phyloP scores from a whole-genome alignment of 2,113 vertebrate genomes.

The Platysteira castanea region DNA sequence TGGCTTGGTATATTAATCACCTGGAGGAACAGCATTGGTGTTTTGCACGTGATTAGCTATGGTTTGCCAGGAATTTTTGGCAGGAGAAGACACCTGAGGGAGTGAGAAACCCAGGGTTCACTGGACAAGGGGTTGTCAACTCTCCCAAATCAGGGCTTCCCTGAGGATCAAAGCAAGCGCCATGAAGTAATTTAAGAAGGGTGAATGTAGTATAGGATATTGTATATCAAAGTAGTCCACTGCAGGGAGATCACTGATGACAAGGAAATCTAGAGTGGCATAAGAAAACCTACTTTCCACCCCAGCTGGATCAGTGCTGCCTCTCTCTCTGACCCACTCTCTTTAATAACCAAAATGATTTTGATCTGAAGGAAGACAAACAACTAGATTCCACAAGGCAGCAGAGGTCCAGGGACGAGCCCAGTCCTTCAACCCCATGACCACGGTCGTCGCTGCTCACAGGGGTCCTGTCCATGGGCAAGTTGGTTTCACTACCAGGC shows the following conservation, averaged over 20 bases:
- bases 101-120: neutral
- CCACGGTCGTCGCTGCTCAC: neutral
- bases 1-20: neutral
- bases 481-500: fast-evolving
- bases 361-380: neutral
- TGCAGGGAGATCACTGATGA: neutral
- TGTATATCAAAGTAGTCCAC: neutral
- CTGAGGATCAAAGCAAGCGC: neutral
- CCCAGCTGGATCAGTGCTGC: neutral
- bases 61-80: neutral
- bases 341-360: neutral
- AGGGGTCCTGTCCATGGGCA: neutral
- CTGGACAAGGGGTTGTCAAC: neutral
- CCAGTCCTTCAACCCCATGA: neutral
- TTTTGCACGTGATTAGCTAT: neutral
- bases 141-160: neutral
- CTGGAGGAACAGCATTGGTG: neutral
- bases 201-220: neutral
- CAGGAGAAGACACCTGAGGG: neutral
- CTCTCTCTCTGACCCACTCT: neutral
- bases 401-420: neutral
- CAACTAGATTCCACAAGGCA: fast-evolving
- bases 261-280: neutral
- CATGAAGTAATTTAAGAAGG: neutral
- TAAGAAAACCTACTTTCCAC: neutral